A percentile compares a stretch with the other conserved stretches of the same genome.
phyloP scores from a whole-genome alignment of 1,140 invertebrate species.

The Philaenus spumarius region DNA sequence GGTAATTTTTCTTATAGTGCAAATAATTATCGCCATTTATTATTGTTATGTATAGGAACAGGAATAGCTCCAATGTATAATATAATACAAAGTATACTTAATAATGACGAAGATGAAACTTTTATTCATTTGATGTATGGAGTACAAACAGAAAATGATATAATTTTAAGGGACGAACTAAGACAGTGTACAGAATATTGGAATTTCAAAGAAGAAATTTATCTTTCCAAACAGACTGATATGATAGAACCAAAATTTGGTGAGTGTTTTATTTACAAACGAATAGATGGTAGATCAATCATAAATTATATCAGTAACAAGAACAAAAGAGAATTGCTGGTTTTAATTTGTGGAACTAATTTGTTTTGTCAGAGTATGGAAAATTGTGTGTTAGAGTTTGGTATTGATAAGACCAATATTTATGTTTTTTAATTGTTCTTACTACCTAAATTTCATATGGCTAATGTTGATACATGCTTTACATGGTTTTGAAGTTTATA shows the following conservation, averaged over 20 bases:
- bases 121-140: conserved; percentile 51
- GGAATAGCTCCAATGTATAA: conserved; percentile 59
- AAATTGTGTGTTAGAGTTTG: conserved; percentile 32
- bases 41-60: conserved; percentile 61
- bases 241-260: conserved; percentile 25
- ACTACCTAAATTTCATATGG: no score
- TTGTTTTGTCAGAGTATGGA: conserved; percentile 41
- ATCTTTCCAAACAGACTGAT: conserved; percentile 42
- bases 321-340: conserved; percentile 23
- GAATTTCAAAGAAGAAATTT: conserved; percentile 58
- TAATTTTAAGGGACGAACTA: conserved; percentile 51
- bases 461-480: no score
- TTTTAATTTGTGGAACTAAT: conserved; percentile 42
- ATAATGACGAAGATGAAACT: conserved; percentile 56
- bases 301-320: conserved; percentile 22
- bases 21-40: conserved; percentile 44
- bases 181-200: conserved; percentile 49
- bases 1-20: conserved; percentile 46
- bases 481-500: no score
- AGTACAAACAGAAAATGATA: conserved; percentile 43
- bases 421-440: conserved; percentile 9
- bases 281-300: conserved; percentile 27
- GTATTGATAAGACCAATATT: conserved; percentile 23
- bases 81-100: conserved; percentile 50
- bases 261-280: conserved; percentile 28